Percentiles rank a stretch among this genome's conserved stretches.
These are phyloP conservation scores for Halcyon senegalensis DNA, from an alignment of 2,113 vertebrate species.

Conservation along the genomic window DNA sequence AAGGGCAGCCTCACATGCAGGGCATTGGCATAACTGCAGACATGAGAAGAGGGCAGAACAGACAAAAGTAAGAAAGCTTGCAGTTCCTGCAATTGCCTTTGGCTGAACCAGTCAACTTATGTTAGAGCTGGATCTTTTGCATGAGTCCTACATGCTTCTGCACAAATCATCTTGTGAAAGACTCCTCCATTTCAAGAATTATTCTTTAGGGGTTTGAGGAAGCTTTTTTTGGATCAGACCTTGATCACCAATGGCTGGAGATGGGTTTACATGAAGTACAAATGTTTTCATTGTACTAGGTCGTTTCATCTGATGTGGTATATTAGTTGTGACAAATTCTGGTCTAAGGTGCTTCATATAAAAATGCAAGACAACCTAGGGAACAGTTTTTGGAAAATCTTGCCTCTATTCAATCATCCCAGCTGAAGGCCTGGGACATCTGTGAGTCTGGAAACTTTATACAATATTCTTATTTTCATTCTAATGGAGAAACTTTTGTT, in stretches of 20 bases:
- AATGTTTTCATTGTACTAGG: slow-evolving; percentile 26
- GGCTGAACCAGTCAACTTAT: not conserved
- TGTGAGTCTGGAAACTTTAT: slow-evolving; percentile 38
- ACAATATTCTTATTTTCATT: slow-evolving; percentile 41
- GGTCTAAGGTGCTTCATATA: slow-evolving; percentile 18
- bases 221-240: slow-evolving; percentile 9
- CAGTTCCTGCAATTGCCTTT: not conserved
- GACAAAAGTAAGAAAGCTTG: not conserved
- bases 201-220: not conserved
- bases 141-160: not conserved
- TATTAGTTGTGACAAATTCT: slow-evolving; percentile 24
- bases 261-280: slow-evolving; percentile 4
- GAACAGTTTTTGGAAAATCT: slow-evolving; percentile 39
- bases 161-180: slow-evolving; percentile 29
- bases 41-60: not conserved
- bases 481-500: slow-evolving; percentile 11
- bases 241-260: not conserved
- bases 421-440: slow-evolving; percentile 37
- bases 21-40: not conserved
- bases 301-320: slow-evolving; percentile 9
- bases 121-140: not conserved
- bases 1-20: not conserved
- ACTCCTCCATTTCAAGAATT: not conserved
- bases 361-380: slow-evolving; percentile 18
- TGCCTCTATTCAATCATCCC: slow-evolving; percentile 5